Percentiles rank a stretch among this genome's conserved stretches.
phyloP scores from a whole-genome alignment of 2,113 vertebrate species.

The Eulemur rufifrons region DNA sequence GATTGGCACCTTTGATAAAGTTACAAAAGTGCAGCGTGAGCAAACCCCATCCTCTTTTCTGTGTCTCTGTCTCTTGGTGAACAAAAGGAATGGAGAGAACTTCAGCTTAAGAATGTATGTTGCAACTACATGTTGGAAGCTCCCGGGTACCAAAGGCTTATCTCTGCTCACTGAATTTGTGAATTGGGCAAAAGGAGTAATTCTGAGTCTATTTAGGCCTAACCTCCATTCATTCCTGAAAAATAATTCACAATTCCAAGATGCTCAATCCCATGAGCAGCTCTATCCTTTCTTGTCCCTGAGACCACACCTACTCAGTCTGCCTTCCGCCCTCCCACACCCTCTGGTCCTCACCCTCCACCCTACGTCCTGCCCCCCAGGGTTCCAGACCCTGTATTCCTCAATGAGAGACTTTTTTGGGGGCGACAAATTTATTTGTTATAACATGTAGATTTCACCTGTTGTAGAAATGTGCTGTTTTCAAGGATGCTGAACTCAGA shows the following conservation, averaged over 20 bases:
- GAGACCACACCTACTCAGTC: rapidly evolving
- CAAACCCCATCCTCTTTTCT: rapidly evolving
- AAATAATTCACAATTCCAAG: neutral
- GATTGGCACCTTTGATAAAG: neutral
- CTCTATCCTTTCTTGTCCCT: neutral
- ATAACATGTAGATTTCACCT: no score
- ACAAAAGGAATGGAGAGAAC: rapidly evolving
- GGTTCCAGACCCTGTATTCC: neutral
- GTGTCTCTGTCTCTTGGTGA: rapidly evolving
- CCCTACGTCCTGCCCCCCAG: neutral
- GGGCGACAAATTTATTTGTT: neutral
- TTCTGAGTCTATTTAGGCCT: neutral
- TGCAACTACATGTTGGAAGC: neutral
- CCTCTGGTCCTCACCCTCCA: rapidly evolving
- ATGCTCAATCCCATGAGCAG: rapidly evolving
- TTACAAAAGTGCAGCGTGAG: neutral
- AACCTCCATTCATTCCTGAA: neutral
- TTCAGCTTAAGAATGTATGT: rapidly evolving
- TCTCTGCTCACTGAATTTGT: no score
- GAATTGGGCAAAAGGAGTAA: neutral
- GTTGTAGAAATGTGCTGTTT: neutral
- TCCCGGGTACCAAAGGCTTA: no score
- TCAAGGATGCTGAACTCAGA: neutral
- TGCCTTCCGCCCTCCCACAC: neutral
- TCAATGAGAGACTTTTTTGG: neutral